Evolutionary conservation across 2,797 vertebrate species (phyloP), one percentile per base, ranked within the genome.

Genomic region (Neopelma chrysocephalum): DNA sequence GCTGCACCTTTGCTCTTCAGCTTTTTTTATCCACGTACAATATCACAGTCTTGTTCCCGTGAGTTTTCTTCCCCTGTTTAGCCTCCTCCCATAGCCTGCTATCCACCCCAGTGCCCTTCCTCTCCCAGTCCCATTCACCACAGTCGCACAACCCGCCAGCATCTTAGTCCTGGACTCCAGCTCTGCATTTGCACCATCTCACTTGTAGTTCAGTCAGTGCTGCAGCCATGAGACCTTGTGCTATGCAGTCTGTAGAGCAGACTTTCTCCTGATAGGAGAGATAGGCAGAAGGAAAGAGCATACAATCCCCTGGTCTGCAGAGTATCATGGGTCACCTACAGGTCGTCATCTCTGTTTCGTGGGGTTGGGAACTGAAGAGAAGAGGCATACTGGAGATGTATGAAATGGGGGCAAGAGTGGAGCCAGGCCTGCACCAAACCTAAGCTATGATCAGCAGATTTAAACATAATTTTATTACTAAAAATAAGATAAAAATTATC

Each of bases 201-300:
- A 36, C 1, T 2, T 51, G 36, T 18, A 3, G 17, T 58, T 61
- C 0, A 0, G 15, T 25, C 25, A n/a, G 15, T 40, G 12, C 36
- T 56, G 40, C 27, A 45, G 36, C 31, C 31, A 27, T 8, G 17
- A 43, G 31, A 9, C 2, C 22, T 25, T 38, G 19, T 27, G 54
- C 31, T 45, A 10, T 3, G 8, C 43, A 73, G 15, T 21, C 27
- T 51, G 26, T 27, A 58, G 40, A 69, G 15, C 25, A 70, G 31
- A 17, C 17, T 48, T 2, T 45, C 47, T 83, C 47, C 53, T 22
- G 5, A 15, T 6, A 11, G 61, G 53, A 77, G 20, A 79, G 22
- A 47, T 1, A 51, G 21, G 29, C 38, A 57, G 21, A 40, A 71
- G 19, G 42, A 56, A 77, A 47, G 38, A 76, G 29, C 0, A 3